Base-by-base conservation (phyloP, 2,888 invertebrate species). In the Leptopilina syphax region DNA sequence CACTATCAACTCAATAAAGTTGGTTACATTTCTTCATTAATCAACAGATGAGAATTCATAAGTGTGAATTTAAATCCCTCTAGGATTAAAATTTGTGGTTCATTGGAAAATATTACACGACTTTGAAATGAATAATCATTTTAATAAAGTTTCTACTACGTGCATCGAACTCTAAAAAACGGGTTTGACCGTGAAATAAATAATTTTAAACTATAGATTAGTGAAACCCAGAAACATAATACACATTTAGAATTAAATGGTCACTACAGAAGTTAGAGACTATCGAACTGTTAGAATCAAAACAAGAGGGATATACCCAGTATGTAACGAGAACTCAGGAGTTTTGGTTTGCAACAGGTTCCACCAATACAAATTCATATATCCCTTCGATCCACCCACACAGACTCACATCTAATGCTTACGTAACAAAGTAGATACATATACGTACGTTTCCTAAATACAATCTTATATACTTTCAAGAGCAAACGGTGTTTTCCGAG, bases 261-360 rank as follows among this genome's bases (percentile, higher is more conserved):
- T 41, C 34, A 73, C 57, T 57, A 54, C 5, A 77, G 54, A 80
- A 82, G 79, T 81, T 73, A 78, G 81, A 76, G 78, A 81, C 79
- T 81, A 79, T 83, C 79, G 80, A 81, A 78, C 80, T 79, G 76
- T 77, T 66, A 67, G 77, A 80, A 80, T 76, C 77, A 80, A 81
- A 84, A 86, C 85, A 87, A 85, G 85, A 85, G 85, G 88, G 88
- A 86, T 86, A 82, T 85, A 84, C 86, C 84, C 87, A 85, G 85
- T 86, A 87, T 88, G 87, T 86, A 90, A 89, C 86, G 87, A 88
- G 89, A 88, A 89, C 89, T 90, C 88, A 89, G 89, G 89, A 85
- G 86, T 89, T 90, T 89, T 86, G 85, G 89, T 87, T 91, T 87
- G 91, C 91, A 91, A 91, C 91, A 91, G 91, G 91, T 91, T 88